These are phyloP conservation scores for Eulemur mongoz DNA, from an alignment of 2,797 vertebrate genomes.

Conservation along the genomic window DNA sequence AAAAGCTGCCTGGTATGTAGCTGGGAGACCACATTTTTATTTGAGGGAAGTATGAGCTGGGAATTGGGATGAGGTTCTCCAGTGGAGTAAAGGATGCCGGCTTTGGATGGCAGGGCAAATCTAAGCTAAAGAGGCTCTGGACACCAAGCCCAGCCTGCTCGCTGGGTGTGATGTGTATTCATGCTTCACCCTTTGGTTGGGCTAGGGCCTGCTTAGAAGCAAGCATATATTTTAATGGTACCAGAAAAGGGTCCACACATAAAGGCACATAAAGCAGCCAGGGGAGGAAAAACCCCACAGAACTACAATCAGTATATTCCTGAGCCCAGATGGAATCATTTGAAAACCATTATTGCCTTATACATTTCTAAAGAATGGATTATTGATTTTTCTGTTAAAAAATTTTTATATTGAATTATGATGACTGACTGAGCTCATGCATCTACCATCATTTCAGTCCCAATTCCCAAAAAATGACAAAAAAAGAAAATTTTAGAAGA, in stretches of 20 bases:
- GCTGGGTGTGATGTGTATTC: neutral
- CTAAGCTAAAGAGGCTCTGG: neutral
- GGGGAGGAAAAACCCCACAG: neutral
- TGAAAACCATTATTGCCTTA: neutral
- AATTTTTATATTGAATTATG: neutral
- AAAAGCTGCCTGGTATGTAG: neutral
- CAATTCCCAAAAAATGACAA: neutral
- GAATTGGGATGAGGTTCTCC: no score
- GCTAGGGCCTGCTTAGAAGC: neutral
- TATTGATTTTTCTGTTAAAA: neutral
- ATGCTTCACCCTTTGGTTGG: neutral
- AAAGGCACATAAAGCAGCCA: neutral
- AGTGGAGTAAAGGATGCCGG: neutral
- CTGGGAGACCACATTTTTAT: neutral
- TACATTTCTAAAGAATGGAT: neutral
- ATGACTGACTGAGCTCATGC: neutral
- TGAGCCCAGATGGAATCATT: neutral
- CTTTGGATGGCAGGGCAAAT: neutral
- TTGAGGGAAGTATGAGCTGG: neutral
- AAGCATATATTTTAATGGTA: neutral
- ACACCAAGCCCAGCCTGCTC: accelerated
- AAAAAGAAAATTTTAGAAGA: neutral
- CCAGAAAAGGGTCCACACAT: neutral
- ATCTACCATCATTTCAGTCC: neutral
- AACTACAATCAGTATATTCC: neutral